A percentile compares a stretch with the other conserved stretches of the same genome.
These are phyloP conservation scores for Dasyurus viverrinus DNA, from an alignment of 2,113 vertebrate species.

Conservation along the genomic window DNA sequence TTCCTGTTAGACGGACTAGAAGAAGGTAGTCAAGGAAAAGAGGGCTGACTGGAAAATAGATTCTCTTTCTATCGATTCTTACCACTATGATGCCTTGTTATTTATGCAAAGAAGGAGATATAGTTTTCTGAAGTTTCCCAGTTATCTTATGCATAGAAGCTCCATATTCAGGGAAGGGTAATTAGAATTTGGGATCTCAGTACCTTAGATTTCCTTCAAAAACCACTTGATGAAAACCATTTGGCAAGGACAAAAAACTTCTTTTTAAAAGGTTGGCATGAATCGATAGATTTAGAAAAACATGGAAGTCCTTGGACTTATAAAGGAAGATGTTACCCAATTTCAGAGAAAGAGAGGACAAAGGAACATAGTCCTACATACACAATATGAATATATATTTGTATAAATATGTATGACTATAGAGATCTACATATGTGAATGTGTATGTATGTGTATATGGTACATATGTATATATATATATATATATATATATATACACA, in stretches of 20 bases:
- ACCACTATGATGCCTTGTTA: not conserved
- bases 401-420: no score
- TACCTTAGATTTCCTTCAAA: not conserved
- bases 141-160: not conserved
- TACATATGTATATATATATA: no score
- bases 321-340: no score
- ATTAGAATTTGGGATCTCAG: conserved; percentile 16
- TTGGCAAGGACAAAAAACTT: not conserved
- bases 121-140: not conserved
- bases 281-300: no score
- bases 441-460: no score
- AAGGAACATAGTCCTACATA: no score
- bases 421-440: no score
- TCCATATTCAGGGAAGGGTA: conserved; percentile 8
- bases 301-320: no score
- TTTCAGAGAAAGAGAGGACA: no score
- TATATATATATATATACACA: no score
- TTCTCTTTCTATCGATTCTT: not conserved
- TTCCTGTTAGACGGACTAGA: conserved; percentile 87
- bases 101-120: not conserved
- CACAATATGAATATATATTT: no score
- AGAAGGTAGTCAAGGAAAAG: conserved; percentile 68
- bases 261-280: not conserved
- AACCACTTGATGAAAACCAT: not conserved
- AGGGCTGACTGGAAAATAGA: not conserved